Conservation (phyloP, 2,888 invertebrate genomes). For the Ornithoptera priamus region DNA sequence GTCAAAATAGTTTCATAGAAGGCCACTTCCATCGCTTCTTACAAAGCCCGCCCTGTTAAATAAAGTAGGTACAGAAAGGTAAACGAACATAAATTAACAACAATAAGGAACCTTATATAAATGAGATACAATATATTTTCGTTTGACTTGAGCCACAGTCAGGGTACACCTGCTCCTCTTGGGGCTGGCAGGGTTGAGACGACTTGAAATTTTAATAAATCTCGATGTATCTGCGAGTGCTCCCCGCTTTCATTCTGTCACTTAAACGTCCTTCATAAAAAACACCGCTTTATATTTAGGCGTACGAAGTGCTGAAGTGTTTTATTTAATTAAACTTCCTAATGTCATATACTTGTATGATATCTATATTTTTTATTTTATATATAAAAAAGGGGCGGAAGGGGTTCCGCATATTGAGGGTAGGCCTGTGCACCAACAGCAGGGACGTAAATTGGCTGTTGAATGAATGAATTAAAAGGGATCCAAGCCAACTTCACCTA, state of each 20-base stretch:
- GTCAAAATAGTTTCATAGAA: not conserved
- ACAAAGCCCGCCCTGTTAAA: not conserved
- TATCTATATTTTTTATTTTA: not conserved
- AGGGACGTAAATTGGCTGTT: no score
- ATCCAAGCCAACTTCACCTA: no score
- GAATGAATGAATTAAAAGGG: no score
- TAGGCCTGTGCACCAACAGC: no score
- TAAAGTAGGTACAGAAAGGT: not conserved
- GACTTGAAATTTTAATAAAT: slow-evolving; percentile 27
- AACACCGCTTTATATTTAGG: not conserved
- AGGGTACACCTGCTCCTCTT: not conserved
- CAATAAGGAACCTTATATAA: not conserved
- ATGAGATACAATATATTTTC: not conserved
- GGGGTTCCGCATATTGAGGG: no score
- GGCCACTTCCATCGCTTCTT: not conserved
- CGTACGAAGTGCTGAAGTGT: not conserved
- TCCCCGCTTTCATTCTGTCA: slow-evolving; percentile 13
- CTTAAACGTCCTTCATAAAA: slow-evolving; percentile 1
- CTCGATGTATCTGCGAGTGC: slow-evolving; percentile 7
- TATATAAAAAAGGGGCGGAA: not conserved
- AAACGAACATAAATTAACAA: not conserved
- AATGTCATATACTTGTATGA: not conserved
- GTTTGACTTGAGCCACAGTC: not conserved
- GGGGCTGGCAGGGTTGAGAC: slow-evolving; percentile 2
- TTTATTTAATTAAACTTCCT: not conserved